A percentile compares a stretch with the other conserved stretches of the same genome.
Evolutionary conservation across 2,888 invertebrate species (phyloP).

Genomic region (Osmoderma eremita): DNA sequence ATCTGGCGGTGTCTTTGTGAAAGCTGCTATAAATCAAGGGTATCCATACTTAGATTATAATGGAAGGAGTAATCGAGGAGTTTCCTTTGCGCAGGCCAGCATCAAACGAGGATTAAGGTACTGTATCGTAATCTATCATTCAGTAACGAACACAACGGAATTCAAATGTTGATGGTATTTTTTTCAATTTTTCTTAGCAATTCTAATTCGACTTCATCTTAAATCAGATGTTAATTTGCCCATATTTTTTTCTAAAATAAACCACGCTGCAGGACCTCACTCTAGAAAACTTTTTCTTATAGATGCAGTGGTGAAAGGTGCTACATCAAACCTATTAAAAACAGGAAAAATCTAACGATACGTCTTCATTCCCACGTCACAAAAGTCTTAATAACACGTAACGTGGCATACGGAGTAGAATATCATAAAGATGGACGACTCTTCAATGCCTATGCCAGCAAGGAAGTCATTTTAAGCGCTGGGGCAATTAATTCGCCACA

Average conservation of each 20-base stretch:
- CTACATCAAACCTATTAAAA: conserved; percentile 57
- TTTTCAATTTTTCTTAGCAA: too few species aligned
- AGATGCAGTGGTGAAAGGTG: conserved; percentile 60
- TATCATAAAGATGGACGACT: conserved; percentile 43
- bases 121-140: too few species aligned
- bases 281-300: not conserved
- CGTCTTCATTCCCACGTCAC: conserved; percentile 60
- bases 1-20: conserved; percentile 67
- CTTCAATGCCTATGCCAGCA: conserved; percentile 10
- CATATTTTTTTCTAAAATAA: too few species aligned
- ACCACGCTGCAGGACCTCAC: too few species aligned
- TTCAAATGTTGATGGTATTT: too few species aligned
- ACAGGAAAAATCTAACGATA: conserved; percentile 63
- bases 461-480: conserved; percentile 34
- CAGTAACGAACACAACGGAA: too few species aligned
- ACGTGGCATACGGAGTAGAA: conserved; percentile 52
- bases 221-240: too few species aligned
- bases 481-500: conserved; percentile 27
- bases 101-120: conserved; percentile 58
- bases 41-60: conserved; percentile 60
- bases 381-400: conserved; percentile 55
- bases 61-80: conserved; percentile 60
- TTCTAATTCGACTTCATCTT: too few species aligned
- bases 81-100: conserved; percentile 62
- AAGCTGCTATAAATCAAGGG: conserved; percentile 69